Base-by-base conservation (phyloP, 2,888 invertebrate genomes). In the Metellina segmentata region DNA sequence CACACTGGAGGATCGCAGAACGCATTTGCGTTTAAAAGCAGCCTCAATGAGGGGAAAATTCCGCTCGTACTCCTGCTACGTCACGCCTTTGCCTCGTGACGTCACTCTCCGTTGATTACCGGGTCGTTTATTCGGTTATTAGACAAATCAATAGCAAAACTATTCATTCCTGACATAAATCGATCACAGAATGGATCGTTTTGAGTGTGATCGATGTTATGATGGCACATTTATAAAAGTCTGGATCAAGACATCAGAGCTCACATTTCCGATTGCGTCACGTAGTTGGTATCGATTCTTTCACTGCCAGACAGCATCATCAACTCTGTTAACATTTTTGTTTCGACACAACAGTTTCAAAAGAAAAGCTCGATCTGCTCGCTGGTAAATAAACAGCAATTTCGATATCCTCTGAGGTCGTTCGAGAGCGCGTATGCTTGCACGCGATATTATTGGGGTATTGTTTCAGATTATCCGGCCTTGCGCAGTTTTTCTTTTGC, bases 221-320 rank as follows among this genome's bases (percentile, higher is more conserved):
- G 49, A 9, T 74, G 77, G 70, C 70, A 89, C 53, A 77, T 77
- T 88, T 81, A 81, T 88, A 74, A 79, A 82, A 89, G 69, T 82
- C 51, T 11, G 52, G 51, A 89, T 89, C 77, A 89, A 82, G 89
- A 74, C 34, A 70, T 77, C 20, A 75, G 71, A 20, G 19, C 51
- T 34, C 34, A 79, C 61, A 49, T 34, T 20, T 20, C 71, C 72
- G 71, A 82, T 74, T 85, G 61, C 61, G 48, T 85, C 74, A 85
- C n/a, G 74, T 85, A 61, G 34, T 19, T 9, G 8, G 16, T 53
- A 85, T 85, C 85, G 53, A 85, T 85, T 48, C n/a, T 61, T 75
- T 61, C 53, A 75, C 16, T 11, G 48, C n/a, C 69, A 61, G 61
- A 52, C 7, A n/a, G n/a, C n/a, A 16, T n/a, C 16, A 69, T 69